A percentile compares a stretch with the other conserved stretches of the same genome.
Conservation (phyloP, 2,888 invertebrate species). For the Chaitophorus viminalis region DNA sequence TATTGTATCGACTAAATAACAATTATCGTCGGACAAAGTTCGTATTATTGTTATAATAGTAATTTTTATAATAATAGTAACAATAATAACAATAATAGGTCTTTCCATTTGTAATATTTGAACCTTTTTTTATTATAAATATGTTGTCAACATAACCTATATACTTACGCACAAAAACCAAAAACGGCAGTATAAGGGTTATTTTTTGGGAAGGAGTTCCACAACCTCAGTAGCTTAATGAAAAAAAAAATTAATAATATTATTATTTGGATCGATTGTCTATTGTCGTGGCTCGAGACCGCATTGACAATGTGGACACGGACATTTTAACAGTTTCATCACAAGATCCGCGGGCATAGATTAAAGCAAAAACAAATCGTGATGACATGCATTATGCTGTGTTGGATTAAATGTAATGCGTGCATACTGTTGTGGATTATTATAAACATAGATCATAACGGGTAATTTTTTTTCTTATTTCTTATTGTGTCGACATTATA, state of each 20-base stretch:
- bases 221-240: background rate
- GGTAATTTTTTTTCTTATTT: too few species aligned
- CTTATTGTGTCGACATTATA: too few species aligned
- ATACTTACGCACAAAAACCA: background rate
- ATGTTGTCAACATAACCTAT: background rate
- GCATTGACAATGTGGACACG: background rate
- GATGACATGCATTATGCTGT: background rate
- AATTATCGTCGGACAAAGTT: background rate
- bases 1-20: background rate
- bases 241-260: background rate
- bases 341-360: background rate
- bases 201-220: background rate
- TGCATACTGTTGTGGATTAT: background rate
- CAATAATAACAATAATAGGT: background rate
- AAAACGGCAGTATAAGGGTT: background rate
- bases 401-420: background rate
- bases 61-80: background rate
- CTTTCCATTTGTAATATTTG: background rate
- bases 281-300: background rate
- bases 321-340: background rate
- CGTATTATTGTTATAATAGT: background rate
- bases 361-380: conserved; percentile 4
- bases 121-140: background rate
- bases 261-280: background rate
- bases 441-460: too few species aligned